phyloP scores from a whole-genome alignment of 2,113 vertebrate genomes.

The Calidris pugnax region DNA sequence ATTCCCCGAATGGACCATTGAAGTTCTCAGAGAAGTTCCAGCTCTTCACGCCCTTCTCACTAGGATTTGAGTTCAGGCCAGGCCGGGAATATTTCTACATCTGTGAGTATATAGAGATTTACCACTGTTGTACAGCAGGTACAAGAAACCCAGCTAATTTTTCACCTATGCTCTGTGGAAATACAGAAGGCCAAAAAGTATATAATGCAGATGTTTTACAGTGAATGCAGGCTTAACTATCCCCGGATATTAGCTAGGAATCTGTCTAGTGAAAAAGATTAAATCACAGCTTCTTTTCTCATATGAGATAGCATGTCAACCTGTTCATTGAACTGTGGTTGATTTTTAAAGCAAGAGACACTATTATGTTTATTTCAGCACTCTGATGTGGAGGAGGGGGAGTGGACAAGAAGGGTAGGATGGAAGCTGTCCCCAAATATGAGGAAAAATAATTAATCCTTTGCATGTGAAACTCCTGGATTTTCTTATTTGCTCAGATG shows the following conservation, averaged over 20 bases:
- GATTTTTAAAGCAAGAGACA: constrained; percentile 60
- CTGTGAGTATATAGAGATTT: constrained; percentile 86
- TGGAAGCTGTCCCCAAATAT: background rate
- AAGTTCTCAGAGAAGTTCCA: constrained; percentile 99
- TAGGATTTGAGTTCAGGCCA: constrained; percentile 98
- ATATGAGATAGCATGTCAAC: constrained; percentile 46
- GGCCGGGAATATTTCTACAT: constrained; percentile 99
- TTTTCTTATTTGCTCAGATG: constrained; percentile 45
- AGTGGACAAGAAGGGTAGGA: background rate
- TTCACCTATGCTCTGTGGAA: constrained; percentile 40
- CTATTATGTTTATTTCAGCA: constrained; percentile 20
- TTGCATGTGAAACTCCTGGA: background rate
- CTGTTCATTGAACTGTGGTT: constrained; percentile 46
- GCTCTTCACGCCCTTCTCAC: constrained; percentile 98
- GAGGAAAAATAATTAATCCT: constrained; percentile 49
- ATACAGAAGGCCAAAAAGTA: background rate
- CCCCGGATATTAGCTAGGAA: constrained; percentile 53
- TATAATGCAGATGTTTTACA: constrained; percentile 35
- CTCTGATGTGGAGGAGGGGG: background rate
- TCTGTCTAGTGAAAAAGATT: constrained; percentile 63
- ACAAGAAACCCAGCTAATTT: constrained; percentile 15
- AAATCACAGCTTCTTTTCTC: constrained; percentile 47
- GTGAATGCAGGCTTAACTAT: constrained; percentile 5
- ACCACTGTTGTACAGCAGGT: background rate
- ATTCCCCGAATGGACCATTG: constrained; percentile 94